Percentiles rank a stretch among this genome's conserved stretches.
Conservation (phyloP, 2,888 invertebrate genomes). For the Sialis lutaria region DNA sequence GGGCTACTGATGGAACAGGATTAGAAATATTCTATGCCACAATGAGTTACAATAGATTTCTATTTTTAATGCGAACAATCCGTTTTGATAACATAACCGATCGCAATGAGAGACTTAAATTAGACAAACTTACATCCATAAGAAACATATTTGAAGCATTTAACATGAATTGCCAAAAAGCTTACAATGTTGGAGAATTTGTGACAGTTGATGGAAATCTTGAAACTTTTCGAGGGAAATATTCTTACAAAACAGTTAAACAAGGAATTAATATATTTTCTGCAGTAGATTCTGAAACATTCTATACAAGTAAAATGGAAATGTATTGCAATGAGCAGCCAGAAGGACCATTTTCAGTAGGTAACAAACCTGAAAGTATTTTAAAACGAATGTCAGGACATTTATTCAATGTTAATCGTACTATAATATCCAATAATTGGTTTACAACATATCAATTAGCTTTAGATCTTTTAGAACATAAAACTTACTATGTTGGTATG, state of each 20-base stretch:
- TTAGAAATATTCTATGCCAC: constrained; percentile 14
- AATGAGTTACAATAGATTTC: constrained; percentile 14
- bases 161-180: constrained; percentile 13
- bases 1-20: constrained; percentile 13
- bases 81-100: constrained; percentile 11
- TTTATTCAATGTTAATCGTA: constrained; percentile 8
- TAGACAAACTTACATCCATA: constrained; percentile 13
- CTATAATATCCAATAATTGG: constrained; percentile 13
- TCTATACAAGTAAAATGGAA: constrained; percentile 13
- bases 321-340: constrained; percentile 13
- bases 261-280: constrained; percentile 15
- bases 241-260: constrained; percentile 13
- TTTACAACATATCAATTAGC: constrained; percentile 13
- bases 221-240: constrained; percentile 14
- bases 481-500: constrained; percentile 13
- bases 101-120: constrained; percentile 8
- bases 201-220: constrained; percentile 16
- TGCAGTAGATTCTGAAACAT: constrained; percentile 10
- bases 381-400: neutral
- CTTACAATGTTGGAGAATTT: constrained; percentile 11
- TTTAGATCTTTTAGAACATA: constrained; percentile 10
- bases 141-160: constrained; percentile 14
- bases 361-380: no score
- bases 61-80: constrained; percentile 11
- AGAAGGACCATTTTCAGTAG: constrained; percentile 10